Evolutionary conservation across 2,888 invertebrate species (phyloP), one percentile per base, ranked within the genome.

Genomic region (Pollenia angustigena): DNA sequence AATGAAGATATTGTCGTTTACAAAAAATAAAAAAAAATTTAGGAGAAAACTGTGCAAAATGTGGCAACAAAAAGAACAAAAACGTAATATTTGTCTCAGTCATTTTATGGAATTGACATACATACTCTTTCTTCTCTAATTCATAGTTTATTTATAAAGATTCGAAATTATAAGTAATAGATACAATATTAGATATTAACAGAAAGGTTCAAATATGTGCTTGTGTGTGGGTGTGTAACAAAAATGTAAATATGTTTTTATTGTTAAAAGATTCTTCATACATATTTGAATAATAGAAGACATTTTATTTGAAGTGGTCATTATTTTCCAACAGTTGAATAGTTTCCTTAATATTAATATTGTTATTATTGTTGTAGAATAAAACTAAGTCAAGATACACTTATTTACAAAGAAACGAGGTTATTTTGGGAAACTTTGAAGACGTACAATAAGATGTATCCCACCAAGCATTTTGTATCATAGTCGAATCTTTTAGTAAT

Each of bases 1-100:
- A 71, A 86, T 72, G 83, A 80, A 68, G 85, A 78, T 81, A 78
- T 81, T 72, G 81, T 74, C 60, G 81, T 72, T 81, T 64, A 71
- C 48, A 71, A 82, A 79, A 75, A 46, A 71, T 54, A 9, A 9
- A 4, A 16, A 16, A 16, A 42, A 9, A n/a, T 8, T 8, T n/a
- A 50, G 3, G 1, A 23, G 14, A 52, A 23, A 44, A 46, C 46
- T 62, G 54, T 66, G 66, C 46, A 74, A 76, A 62, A 69, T 68
- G 68, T 78, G 48, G 56, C 66, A 78, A 23, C 54, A 74, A 46
- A 54, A 58, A 48, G 44, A 12, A 64, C 9, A 32, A 48, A 60
- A 64, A 72, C 48, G 56, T 11, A 56, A 81, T 81, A 74, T 66
- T 74, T 79, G 46, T 79, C 66, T n/a, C 2, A 74, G n/a, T 74